Base-by-base conservation (phyloP, 1,140 invertebrate genomes). In the Anoplophora glabripennis region DNA sequence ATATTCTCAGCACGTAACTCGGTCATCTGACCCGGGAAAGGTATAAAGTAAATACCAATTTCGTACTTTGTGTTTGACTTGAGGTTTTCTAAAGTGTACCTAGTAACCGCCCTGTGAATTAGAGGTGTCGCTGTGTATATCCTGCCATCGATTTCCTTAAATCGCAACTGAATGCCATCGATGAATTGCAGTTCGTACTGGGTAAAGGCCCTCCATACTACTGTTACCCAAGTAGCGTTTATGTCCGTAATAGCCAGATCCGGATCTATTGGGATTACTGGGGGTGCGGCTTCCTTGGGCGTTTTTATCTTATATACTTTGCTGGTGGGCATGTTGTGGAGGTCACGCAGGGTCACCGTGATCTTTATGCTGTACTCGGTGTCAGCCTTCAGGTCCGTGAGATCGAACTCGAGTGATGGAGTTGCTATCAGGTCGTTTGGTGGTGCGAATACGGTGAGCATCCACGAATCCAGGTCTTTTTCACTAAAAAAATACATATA, bases 361-460 rank as follows among this genome's bases (percentile, higher is more conserved):
- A 92, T 89, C 74, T 89, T 86, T 2, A 93, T 83, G 72, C 86
- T 88, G 70, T 95, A 95, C 18, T 85, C 81, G 0, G 90, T 93
- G 42, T 89, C 84, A 0, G 92, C 85, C 68, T 86, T 81, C n/a
- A 95, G 74, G 17, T 83, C 84, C 9, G 83, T 81, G 12, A 94
- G 71, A 63, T 92, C 84, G 73, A 94, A 92, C 70, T 94, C 90
- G 53, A 94, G 77, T 53, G 92, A 88, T 8, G 87, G 84, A 4
- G 89, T 92, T 3, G 89, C 89, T 48, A 95, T 89, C 0, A 94
- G 69, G 72, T 89, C 90, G 60, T 88, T 85, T 12, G 86, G 86
- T n/a, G 89, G 89, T 0, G 90, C 89, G 70, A 93, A 92, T 10
- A 90, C 85, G 80, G 93, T 89, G 0, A 86, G 83, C 47, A 89